Base-by-base conservation (phyloP, 1,140 invertebrate species). In the Gonatopus flavifemur region DNA sequence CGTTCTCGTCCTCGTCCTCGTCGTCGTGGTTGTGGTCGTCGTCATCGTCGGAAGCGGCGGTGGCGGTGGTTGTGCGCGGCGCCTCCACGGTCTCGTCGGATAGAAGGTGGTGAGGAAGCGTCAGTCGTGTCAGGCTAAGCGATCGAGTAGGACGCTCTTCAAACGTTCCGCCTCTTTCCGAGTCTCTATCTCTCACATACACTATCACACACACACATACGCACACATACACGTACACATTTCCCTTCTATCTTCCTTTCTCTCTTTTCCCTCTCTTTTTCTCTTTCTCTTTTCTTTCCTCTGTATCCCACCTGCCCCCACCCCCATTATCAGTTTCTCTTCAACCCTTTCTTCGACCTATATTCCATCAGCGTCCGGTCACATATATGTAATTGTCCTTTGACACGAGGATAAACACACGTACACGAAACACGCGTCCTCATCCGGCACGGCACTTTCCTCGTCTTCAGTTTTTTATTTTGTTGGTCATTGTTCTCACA, bases 51-150 rank as follows among this genome's bases (percentile, higher is more conserved):
- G 30, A 35, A 15, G 5, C 6, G 24, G 21, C 15, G 8, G 12
- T 16, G 31, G 31, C 40, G 49, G 28, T 19, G 39, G 49, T 43
- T 20, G 19, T 2, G 15, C 44, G 64, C 61, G 41, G 54, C 57
- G 64, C 66, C 57, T 58, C 55, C 65, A 54, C 62, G 72, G 70
- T 67, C 73, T 49, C 35, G 35, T 52, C 57, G 56, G 58, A 55
- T 56, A 61, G 59, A 56, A 52, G 53, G 52, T 61, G n/a, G n/a
- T n/a, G n/a, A 33, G 6, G 32, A 28, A 6, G 25, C 52, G 54
- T 60, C 59, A 78, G 76, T 78, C 76, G 76, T 78, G 76, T 78
- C 72, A 76, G 72, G 74, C 69, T 76, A 72, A 69, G 74, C 74
- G 74, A 76, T 76, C 72, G 69, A 77, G 74, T 69, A 78, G 74